phyloP scores from a whole-genome alignment of 2,797 vertebrate species.

The Picus viridis region DNA sequence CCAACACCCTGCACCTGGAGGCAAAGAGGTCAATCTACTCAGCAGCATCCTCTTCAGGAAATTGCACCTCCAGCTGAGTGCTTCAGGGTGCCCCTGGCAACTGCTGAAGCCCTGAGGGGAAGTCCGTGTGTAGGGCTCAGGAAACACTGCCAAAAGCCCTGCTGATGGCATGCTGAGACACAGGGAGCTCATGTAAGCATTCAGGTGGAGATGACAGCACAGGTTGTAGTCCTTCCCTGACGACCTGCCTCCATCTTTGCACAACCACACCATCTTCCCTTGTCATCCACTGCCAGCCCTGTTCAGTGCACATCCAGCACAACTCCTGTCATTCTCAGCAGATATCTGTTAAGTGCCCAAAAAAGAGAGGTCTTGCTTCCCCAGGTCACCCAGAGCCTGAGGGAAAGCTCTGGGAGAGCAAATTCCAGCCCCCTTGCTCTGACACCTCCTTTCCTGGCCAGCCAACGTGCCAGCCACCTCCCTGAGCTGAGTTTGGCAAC shows the following conservation, averaged over 20 bases:
- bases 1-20: neutral
- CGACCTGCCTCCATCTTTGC: neutral
- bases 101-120: neutral
- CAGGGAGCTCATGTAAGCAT: neutral
- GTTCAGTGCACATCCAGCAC: neutral
- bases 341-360: neutral
- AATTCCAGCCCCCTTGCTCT: neutral
- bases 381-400: neutral
- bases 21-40: neutral
- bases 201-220: neutral
- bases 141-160: neutral
- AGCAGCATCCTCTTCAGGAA: neutral
- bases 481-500: neutral
- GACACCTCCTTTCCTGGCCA: neutral
- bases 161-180: neutral
- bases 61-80: neutral
- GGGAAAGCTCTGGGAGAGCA: neutral
- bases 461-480: fast-evolving
- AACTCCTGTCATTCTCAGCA: neutral
- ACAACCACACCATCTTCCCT: neutral
- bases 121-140: neutral
- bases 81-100: neutral
- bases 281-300: neutral
- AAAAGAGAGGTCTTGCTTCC: neutral
- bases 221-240: neutral